phyloP scores from a whole-genome alignment of 2,113 vertebrate genomes.

The Muntiacus reevesi region DNA sequence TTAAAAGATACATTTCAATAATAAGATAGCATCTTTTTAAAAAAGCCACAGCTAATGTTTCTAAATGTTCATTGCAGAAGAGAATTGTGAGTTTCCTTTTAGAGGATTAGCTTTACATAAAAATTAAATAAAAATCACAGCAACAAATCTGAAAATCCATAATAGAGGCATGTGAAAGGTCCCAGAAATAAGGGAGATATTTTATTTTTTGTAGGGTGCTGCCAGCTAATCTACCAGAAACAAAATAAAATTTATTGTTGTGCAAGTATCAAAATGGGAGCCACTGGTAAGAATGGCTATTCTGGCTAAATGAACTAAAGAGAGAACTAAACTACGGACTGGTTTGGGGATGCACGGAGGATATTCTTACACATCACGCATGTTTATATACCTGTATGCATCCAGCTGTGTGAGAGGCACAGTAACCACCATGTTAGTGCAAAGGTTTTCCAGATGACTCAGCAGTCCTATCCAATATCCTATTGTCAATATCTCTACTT shows the following conservation, averaged over 20 bases:
- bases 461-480: neutral
- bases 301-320: neutral
- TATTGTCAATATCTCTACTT: neutral
- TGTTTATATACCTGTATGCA: neutral
- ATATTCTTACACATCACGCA: neutral
- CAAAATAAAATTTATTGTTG: neutral
- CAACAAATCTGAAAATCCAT: slow-evolving; percentile 29
- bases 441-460: neutral
- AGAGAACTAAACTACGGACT: neutral
- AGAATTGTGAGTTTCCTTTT: neutral
- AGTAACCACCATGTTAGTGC: neutral
- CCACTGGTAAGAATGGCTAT: neutral
- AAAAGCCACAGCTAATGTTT: neutral
- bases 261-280: neutral
- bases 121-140: slow-evolving; percentile 45
- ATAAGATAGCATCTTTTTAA: slow-evolving; percentile 33
- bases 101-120: slow-evolving; percentile 17
- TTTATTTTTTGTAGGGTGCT: slow-evolving; percentile 29
- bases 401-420: neutral
- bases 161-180: neutral
- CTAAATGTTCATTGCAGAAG: slow-evolving; percentile 49
- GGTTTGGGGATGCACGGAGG: neutral
- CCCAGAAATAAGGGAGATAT: neutral
- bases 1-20: slow-evolving; percentile 18
- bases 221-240: neutral